phyloP scores from a whole-genome alignment of 2,888 invertebrate species.

The Agrochola lota region DNA sequence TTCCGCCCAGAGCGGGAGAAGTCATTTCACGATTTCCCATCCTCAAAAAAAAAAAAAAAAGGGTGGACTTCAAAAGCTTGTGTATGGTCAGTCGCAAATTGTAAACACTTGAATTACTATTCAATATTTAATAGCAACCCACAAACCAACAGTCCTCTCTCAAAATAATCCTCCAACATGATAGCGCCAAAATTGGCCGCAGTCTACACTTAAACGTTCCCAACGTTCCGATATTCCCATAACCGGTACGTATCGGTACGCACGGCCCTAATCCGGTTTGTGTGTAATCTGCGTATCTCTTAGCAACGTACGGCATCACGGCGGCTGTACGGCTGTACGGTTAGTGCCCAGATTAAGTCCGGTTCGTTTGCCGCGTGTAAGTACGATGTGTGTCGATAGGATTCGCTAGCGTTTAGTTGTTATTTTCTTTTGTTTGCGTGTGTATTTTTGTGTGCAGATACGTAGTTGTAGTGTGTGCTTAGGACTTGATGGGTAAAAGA shows the following conservation, averaged over 20 bases:
- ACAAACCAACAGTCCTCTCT: not conserved
- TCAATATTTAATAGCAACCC: not conserved
- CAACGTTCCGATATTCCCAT: constrained; percentile 23
- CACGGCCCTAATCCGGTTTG: constrained; percentile 62
- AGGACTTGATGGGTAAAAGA: too few species aligned
- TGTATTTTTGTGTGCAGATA: not conserved
- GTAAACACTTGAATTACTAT: not conserved
- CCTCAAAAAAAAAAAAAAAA: too few species aligned
- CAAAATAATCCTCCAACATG: constrained; percentile 9
- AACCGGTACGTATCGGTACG: constrained; percentile 54
- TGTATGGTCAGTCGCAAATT: too few species aligned
- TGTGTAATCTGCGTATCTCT: constrained; percentile 70
- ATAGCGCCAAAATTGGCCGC: constrained; percentile 24
- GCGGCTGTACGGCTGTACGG: constrained; percentile 27
- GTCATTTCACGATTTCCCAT: too few species aligned
- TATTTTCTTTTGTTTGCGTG: constrained; percentile 18
- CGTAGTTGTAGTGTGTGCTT: not conserved
- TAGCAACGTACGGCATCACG: constrained; percentile 41
- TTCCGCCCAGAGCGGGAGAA: too few species aligned
- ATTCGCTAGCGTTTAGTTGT: constrained; percentile 43
- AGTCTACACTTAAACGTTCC: constrained; percentile 21
- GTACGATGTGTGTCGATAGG: constrained; percentile 49
- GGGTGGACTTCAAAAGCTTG: too few species aligned
- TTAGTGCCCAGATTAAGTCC: constrained; percentile 61
- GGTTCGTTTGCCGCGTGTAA: constrained; percentile 61